Evolutionary conservation across 23 tunicate genomes (phyloP).

Genomic region (Ascidia mentula): DNA sequence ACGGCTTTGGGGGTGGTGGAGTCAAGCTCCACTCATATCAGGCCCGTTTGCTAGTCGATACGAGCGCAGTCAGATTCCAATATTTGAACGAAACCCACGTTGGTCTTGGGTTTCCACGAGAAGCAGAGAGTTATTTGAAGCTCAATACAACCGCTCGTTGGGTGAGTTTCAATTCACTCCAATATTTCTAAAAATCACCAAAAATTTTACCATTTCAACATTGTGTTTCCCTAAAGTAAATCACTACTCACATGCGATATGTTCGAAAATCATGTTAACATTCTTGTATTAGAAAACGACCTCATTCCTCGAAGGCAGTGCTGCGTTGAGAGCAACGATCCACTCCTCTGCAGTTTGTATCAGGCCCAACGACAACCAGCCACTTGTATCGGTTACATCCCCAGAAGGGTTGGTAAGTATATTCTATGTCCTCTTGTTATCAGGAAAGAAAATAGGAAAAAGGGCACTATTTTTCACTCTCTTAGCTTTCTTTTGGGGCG

Average conservation of each 20-base stretch:
- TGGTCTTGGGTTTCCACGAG: not conserved
- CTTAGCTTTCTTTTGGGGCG: slow-evolving; percentile 24
- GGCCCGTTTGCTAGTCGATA: not conserved
- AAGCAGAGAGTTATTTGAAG: not conserved
- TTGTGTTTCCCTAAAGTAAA: too few species aligned
- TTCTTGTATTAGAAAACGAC: slow-evolving; percentile 18
- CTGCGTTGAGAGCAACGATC: slow-evolving; percentile 26
- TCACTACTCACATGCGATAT: too few species aligned
- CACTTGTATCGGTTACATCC: slow-evolving; percentile 14
- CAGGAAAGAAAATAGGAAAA: too few species aligned
- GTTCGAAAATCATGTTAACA: too few species aligned
- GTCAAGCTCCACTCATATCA: not conserved
- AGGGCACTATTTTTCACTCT: too few species aligned
- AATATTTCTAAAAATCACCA: too few species aligned
- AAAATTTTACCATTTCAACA: too few species aligned
- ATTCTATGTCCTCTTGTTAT: too few species aligned
- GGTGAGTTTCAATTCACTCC: too few species aligned
- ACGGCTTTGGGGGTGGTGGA: not conserved
- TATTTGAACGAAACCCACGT: not conserved
- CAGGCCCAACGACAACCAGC: slow-evolving; percentile 12
- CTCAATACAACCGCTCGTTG: not conserved
- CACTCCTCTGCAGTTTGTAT: slow-evolving; percentile 2
- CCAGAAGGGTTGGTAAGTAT: not conserved
- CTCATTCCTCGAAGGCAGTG: slow-evolving; percentile 28
- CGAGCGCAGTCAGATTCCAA: not conserved